A percentile compares a stretch with the other conserved stretches of the same genome.
Conservation (phyloP, 2,113 vertebrate genomes). For the Chionomys nivalis region DNA sequence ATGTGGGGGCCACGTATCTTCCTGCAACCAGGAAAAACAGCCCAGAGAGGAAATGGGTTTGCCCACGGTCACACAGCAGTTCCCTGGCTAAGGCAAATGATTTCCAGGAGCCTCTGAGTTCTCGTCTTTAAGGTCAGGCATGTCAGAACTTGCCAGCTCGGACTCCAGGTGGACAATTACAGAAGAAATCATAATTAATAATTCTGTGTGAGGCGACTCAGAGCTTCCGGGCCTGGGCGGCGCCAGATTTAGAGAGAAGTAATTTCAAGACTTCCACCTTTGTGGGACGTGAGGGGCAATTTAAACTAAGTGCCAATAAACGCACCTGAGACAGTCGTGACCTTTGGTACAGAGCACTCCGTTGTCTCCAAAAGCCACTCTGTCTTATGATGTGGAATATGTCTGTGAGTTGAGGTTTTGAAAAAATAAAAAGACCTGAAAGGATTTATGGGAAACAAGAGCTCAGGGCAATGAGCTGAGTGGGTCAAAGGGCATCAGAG, state of each 20-base stretch:
- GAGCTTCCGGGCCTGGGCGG: constrained; percentile 64
- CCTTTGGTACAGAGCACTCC: neutral
- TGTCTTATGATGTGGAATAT: constrained; percentile 51
- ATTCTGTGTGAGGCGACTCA: constrained; percentile 62
- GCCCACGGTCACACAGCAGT: constrained; percentile 49
- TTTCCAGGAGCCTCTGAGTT: constrained; percentile 53
- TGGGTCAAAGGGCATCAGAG: constrained; percentile 26
- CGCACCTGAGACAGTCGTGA: neutral
- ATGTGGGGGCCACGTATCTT: neutral
- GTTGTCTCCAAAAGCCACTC: constrained; percentile 5
- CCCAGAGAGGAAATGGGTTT: constrained; percentile 9
- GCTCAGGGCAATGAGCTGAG: neutral
- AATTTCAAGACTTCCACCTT: constrained; percentile 76
- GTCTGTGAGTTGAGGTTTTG: constrained; percentile 56
- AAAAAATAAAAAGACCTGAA: neutral
- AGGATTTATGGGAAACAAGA: constrained; percentile 48
- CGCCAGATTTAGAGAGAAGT: constrained; percentile 61
- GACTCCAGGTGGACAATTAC: constrained; percentile 58
- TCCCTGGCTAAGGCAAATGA: constrained; percentile 37
- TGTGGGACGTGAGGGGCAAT: neutral
- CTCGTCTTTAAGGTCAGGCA: constrained; percentile 37
- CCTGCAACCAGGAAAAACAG: neutral
- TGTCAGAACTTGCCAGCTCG: neutral
- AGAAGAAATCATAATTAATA: constrained; percentile 71
- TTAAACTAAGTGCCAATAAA: constrained; percentile 64